A percentile compares a stretch with the other conserved stretches of the same genome.
phyloP scores from a whole-genome alignment of 2,888 invertebrate genomes.

The Drosophila anomelani region DNA sequence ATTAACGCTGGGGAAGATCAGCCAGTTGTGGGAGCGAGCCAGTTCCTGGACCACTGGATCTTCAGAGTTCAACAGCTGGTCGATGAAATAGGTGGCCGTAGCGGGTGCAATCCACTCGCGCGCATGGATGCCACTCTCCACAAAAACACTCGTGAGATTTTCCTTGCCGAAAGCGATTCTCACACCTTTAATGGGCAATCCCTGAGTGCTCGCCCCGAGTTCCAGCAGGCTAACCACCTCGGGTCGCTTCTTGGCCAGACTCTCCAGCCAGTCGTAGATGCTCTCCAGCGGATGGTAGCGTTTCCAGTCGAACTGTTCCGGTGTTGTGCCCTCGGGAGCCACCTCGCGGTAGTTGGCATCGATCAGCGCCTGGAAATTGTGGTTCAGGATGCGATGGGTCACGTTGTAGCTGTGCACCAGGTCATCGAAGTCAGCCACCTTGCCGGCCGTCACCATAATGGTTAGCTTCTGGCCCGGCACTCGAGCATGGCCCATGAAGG shows the following conservation, averaged over 20 bases:
- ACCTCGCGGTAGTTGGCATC: conserved; percentile 70
- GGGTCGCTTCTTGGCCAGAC: conserved; percentile 62
- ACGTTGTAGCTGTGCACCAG: conserved; percentile 73
- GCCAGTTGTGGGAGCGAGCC: conserved; percentile 87
- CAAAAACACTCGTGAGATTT: conserved; percentile 83
- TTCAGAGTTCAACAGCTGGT: conserved; percentile 82
- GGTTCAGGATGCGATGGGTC: conserved; percentile 69
- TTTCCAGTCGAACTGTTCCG: conserved; percentile 76
- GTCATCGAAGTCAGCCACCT: conserved; percentile 77
- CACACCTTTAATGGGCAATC: conserved; percentile 85
- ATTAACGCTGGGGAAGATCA: conserved; percentile 90
- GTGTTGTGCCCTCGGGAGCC: conserved; percentile 45
- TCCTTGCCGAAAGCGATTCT: conserved; percentile 82
- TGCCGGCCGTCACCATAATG: conserved; percentile 81
- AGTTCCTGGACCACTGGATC: conserved; percentile 75
- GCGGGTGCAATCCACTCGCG: conserved; percentile 84
- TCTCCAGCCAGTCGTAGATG: conserved; percentile 81
- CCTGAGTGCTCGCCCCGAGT: conserved; percentile 85
- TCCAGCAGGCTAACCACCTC: conserved; percentile 82
- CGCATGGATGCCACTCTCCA: conserved; percentile 85
- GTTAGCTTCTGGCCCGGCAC: conserved; percentile 75
- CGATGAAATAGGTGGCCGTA: conserved; percentile 81
- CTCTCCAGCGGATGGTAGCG: conserved; percentile 82
- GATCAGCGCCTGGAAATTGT: conserved; percentile 76
- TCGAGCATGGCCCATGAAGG: conserved; percentile 76